Base-by-base conservation (phyloP, 1,140 invertebrate genomes). In the Leptopilina clavipes region DNA sequence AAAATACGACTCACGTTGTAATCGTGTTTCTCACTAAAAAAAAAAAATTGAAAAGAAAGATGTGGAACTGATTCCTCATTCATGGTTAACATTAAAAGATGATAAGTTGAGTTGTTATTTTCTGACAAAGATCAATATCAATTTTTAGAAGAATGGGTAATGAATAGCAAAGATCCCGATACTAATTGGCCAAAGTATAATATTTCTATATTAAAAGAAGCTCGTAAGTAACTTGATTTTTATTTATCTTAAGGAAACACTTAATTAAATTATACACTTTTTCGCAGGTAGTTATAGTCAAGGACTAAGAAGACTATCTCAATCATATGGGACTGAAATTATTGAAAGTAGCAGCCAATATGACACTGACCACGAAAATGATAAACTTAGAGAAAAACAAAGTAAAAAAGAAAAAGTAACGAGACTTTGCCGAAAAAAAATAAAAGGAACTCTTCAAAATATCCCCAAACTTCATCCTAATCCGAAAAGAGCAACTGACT, bases 141-240 rank as follows among this genome's bases (percentile, higher is more conserved):
- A n/a, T 73, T 73, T 54, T 73, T 73, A 14, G 12, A 11, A 54
- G 1, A 22, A 19, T 73, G 72, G 72, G 17, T 31, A 2, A 6
- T 8, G 54, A 6, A 25, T 9, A 25, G 44, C 31, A 54, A 73
- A 31, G 22, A 54, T 14, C 19, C 72, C 11, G 72, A 56, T 14
- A 5, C 3, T 6, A 43, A 22, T 12, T 73, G 72, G 72, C 14
- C 6, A 22, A 12, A 17, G 6, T 73, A 14, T 17, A 25, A 56
- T 44, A 31, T 73, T 14, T 14, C 40, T 1, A 44, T 73, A 5
- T 3, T 73, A 31, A 73, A 73, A 37, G 72, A 73, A 73, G 72
- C 72, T n/a, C 11, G 3, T 48, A 48, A 11, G 45, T 48, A 48
- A 48, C 14, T 48, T 3, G n/a, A 14, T 11, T n/a, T 48, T 3